Conservation (phyloP, 1,140 invertebrate genomes). For the Brachionus paranguensis region DNA sequence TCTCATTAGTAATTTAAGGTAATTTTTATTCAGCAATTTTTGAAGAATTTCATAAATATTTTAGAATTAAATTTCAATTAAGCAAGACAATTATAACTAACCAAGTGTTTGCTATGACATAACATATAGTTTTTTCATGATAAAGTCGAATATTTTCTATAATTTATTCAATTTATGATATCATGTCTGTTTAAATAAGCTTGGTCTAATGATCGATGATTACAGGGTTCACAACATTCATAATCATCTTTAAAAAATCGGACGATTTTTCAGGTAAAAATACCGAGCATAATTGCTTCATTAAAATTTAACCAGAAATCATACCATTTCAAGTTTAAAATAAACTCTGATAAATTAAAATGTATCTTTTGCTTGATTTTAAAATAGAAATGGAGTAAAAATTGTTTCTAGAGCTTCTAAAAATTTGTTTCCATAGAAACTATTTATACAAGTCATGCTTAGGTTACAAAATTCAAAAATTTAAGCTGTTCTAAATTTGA, state of each 20-base stretch:
- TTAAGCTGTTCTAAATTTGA: background rate
- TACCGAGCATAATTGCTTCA: background rate
- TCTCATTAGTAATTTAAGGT: background rate
- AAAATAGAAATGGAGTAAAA: background rate
- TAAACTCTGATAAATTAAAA: background rate
- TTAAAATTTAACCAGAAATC: background rate
- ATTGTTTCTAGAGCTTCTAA: background rate
- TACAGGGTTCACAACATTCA: background rate
- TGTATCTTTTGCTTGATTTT: background rate
- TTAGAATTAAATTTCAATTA: too few species aligned
- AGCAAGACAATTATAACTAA: too few species aligned
- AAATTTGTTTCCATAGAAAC: background rate
- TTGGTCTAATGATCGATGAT: background rate
- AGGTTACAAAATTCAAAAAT: background rate
- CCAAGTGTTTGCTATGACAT: too few species aligned
- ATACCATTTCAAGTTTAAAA: background rate
- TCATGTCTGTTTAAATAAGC: background rate
- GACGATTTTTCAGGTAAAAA: background rate
- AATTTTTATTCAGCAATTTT: background rate
- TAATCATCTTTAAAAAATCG: background rate
- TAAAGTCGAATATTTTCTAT: too few species aligned
- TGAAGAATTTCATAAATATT: background rate
- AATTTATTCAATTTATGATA: too few species aligned
- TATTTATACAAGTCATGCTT: background rate
- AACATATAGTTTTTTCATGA: too few species aligned